Percentiles rank a stretch among this genome's conserved stretches.
Conservation (phyloP, 2,113 vertebrate species). For the Lepus americanus region DNA sequence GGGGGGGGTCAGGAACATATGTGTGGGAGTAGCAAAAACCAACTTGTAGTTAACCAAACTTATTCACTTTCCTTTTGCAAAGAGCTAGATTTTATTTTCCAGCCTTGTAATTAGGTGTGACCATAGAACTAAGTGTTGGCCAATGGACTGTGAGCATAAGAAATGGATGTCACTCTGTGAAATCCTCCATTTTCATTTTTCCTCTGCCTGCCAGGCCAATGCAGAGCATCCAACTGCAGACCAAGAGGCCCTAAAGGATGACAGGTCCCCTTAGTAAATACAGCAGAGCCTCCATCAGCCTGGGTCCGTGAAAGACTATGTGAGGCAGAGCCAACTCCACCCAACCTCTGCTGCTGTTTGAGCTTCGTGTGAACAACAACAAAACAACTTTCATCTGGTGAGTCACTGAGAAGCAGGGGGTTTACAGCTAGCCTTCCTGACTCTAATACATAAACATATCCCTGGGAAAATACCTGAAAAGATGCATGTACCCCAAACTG, state of each 20-base stretch:
- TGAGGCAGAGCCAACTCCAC: background rate
- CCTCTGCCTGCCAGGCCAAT: background rate
- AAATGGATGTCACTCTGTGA: background rate
- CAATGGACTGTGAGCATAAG: background rate
- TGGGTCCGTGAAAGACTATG: background rate
- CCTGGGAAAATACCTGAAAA: background rate
- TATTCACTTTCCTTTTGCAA: background rate
- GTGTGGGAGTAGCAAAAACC: background rate
- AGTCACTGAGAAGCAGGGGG: background rate
- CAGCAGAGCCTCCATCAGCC: background rate
- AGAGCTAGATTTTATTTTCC: background rate
- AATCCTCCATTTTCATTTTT: background rate
- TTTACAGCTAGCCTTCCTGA: background rate
- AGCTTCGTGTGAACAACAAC: background rate
- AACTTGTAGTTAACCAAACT: background rate
- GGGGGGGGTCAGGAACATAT: too few relatives aligned
- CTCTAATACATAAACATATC: background rate
- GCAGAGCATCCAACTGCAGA: background rate
- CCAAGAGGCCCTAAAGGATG: background rate
- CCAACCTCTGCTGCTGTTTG: background rate
- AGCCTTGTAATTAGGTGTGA: background rate
- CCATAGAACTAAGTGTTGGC: background rate
- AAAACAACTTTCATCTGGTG: background rate
- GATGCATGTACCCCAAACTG: background rate
- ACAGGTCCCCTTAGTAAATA: background rate